Conservation (phyloP, 1,140 invertebrate species). For the Drosophila grimshawi region DNA sequence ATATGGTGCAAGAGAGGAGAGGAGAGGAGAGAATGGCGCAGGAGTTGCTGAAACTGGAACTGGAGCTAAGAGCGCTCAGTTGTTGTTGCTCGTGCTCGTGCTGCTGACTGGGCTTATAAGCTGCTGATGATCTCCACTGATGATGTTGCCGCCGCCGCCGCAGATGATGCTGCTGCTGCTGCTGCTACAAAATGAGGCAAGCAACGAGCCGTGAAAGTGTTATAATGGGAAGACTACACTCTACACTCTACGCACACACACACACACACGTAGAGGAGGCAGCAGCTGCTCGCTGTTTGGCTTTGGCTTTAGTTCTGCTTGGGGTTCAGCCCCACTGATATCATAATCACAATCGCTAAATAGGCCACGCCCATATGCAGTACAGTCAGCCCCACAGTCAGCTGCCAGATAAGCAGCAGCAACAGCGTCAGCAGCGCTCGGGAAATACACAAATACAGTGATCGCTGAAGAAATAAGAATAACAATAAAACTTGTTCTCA, state of each 20-base stretch:
- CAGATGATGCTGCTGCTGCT: slow-evolving; percentile 51
- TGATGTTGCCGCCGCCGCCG: slow-evolving; percentile 12
- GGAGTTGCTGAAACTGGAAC: slow-evolving; percentile 49
- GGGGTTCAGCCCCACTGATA: slow-evolving; percentile 47
- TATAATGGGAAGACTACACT: slow-evolving; percentile 67
- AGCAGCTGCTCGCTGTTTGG: slow-evolving; percentile 51
- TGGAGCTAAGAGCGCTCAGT: slow-evolving; percentile 6
- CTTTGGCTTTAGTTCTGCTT: slow-evolving; percentile 29
- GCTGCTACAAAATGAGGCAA: slow-evolving; percentile 48
- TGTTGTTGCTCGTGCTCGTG: slow-evolving; percentile 39
- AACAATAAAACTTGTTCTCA: too few relatives aligned
- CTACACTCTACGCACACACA: not conserved
- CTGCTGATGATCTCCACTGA: slow-evolving; percentile 42
- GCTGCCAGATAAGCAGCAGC: slow-evolving; percentile 2
- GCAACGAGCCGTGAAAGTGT: slow-evolving; percentile 82
- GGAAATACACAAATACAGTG: slow-evolving; percentile 14
- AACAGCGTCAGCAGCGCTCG: not conserved
- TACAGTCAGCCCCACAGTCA: slow-evolving; percentile 21
- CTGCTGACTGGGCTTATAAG: slow-evolving; percentile 39
- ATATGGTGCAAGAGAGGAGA: slow-evolving; percentile 13
- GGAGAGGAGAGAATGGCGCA: not conserved
- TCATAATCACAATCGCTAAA: slow-evolving; percentile 80
- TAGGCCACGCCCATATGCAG: slow-evolving; percentile 73
- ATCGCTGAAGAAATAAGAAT: too few relatives aligned
- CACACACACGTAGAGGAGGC: not conserved